Evolutionary conservation across 1,140 invertebrate species (phyloP).

Genomic region (Zaprionus inermis): DNA sequence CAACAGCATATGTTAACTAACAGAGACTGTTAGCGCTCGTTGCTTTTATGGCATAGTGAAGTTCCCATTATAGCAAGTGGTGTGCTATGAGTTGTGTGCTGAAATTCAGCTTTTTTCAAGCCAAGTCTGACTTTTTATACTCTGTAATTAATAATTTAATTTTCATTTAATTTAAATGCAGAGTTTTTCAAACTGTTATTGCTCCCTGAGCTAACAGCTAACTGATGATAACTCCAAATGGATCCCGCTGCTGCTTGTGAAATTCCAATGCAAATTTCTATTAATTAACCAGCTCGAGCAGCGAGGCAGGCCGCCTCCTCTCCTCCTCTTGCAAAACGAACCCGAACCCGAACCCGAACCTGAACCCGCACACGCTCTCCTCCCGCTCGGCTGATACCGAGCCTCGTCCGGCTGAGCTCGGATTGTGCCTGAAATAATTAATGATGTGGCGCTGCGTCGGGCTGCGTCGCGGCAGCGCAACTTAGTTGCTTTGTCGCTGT

Average conservation of each 20-base stretch:
- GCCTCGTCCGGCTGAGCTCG: conserved; percentile 30
- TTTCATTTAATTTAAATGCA: too few species aligned
- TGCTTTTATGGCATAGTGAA: conserved; percentile 9
- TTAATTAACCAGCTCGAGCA: conserved; percentile 66
- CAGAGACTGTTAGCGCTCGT: not conserved
- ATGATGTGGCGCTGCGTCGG: conserved; percentile 63
- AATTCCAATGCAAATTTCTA: conserved; percentile 68
- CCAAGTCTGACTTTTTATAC: too few species aligned
- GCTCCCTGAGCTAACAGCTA: not conserved
- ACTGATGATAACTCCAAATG: conserved; percentile 15
- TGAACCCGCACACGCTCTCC: conserved; percentile 7
- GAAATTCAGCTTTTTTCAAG: too few species aligned
- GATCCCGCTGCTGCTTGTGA: conserved; percentile 46
- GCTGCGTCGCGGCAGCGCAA: conserved; percentile 41
- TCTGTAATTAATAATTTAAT: too few species aligned
- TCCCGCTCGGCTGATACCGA: conserved; percentile 17
- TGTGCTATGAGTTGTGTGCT: too few species aligned
- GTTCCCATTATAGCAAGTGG: not conserved
- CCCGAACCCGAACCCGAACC: conserved; percentile 9
- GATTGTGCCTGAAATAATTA: conserved; percentile 69
- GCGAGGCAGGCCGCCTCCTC: too few species aligned
- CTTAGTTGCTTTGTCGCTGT: conserved; percentile 73
- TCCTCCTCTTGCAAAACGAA: too few species aligned
- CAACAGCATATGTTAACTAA: conserved; percentile 16
- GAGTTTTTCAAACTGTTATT: not conserved